A percentile compares a stretch with the other conserved stretches of the same genome.
These are phyloP conservation scores for Peromyscus melanophrys DNA, from an alignment of 2,797 vertebrate genomes.

Conservation along the genomic window DNA sequence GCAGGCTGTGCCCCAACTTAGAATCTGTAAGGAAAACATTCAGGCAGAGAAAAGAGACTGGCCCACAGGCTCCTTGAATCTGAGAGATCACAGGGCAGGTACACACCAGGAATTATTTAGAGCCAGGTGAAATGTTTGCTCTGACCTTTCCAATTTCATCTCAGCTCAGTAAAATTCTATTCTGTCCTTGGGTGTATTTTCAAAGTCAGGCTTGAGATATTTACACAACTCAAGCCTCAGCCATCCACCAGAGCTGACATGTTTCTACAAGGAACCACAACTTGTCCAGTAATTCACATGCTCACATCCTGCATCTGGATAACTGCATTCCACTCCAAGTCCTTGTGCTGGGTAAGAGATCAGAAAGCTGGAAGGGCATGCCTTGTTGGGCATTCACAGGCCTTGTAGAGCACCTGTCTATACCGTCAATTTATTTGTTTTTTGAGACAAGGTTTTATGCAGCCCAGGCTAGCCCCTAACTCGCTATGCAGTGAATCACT, in stretches of 20 bases:
- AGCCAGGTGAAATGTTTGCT: slow-evolving; percentile 44
- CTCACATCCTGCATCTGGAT: background rate
- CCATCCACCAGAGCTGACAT: background rate
- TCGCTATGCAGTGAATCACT: background rate
- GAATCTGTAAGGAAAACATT: slow-evolving; percentile 67
- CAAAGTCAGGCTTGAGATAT: slow-evolving; percentile 31
- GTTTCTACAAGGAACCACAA: slow-evolving; percentile 4
- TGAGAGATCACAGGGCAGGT: background rate
- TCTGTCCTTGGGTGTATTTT: slow-evolving; percentile 43
- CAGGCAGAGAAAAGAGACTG: background rate
- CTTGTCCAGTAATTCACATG: background rate
- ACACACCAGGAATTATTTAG: background rate
- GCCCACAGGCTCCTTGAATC: background rate
- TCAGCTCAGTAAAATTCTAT: slow-evolving; percentile 42
- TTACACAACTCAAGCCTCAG: slow-evolving; percentile 30
- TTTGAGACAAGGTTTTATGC: background rate
- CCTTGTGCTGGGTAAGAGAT: background rate
- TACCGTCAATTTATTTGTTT: background rate
- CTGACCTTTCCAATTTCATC: slow-evolving; percentile 55
- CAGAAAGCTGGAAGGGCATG: background rate
- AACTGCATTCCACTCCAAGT: background rate
- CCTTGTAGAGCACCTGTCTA: background rate
- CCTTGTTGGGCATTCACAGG: background rate
- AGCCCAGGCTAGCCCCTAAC: background rate
- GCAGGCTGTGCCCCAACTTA: background rate